Conservation (phyloP, 2,113 vertebrate species). For the Onychostruthus taczanowskii region DNA sequence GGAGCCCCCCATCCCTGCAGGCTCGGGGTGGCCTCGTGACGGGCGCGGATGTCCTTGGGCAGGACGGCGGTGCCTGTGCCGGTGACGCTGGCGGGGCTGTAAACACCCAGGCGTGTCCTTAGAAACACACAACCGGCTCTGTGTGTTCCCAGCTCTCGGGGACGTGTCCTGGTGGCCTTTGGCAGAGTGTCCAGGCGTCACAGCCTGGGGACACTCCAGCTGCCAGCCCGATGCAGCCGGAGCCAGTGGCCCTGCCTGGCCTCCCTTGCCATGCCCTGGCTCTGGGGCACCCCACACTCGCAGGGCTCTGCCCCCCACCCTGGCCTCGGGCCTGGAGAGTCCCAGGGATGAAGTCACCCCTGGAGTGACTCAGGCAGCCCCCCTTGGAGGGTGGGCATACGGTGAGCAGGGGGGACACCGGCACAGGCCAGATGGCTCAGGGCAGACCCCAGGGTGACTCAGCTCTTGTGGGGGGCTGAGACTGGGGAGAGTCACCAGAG, state of each 20-base stretch:
- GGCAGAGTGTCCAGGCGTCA: not conserved
- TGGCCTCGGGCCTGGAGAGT: not conserved
- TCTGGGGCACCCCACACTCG: not conserved
- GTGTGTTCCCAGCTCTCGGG: not conserved
- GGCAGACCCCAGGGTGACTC: not conserved
- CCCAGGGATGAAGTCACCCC: not conserved
- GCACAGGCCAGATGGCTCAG: not conserved
- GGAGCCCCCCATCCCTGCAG: not conserved
- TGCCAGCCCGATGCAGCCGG: not conserved
- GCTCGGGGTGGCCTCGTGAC: not conserved
- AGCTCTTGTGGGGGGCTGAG: not conserved
- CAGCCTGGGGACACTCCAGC: not conserved
- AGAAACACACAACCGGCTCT: conserved; percentile 21
- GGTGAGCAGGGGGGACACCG: fast-evolving
- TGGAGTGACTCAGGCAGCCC: not conserved
- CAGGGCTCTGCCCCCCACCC: not conserved
- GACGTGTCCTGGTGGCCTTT: conserved; percentile 16
- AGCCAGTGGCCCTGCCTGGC: not conserved
- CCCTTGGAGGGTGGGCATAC: not conserved
- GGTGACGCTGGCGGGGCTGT: conserved; percentile 3
- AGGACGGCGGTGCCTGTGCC: not conserved
- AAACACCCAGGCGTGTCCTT: conserved; percentile 50
- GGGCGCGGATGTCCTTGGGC: not conserved
- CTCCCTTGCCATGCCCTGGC: not conserved
- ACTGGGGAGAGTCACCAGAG: not conserved